Evolutionary conservation across 2,888 invertebrate genomes (phyloP), one percentile per base, ranked within the genome.

Genomic region (Drosophila atripex): DNA sequence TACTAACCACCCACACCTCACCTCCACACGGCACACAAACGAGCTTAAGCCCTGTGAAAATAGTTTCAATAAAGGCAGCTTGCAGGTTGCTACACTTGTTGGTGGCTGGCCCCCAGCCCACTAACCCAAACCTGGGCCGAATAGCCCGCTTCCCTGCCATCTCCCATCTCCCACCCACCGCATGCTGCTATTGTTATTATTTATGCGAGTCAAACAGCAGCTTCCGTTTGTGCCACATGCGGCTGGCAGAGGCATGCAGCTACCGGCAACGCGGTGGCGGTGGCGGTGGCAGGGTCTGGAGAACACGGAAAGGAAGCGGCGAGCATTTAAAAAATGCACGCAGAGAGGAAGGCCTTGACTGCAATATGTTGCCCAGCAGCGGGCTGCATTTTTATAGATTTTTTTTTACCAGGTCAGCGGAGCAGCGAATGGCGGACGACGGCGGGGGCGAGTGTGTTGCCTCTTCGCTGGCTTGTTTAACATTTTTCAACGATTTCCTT

Each of bases 141-240:
- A 21, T 28, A 46, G 28, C 43, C 25, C 21, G 18, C 28, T 32
- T 7, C 41, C 57, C 14, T 12, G 16, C 35, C 18, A 32, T 9
- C n/a, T 8, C 16, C 25, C 49, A 7, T 21, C 21, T 28, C 5
- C 47, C 43, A 25, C 46, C 55, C 38, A n/a, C 53, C 53, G 28
- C 8, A 38, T 21, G 41, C 30, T 56, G 54, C 68, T 50, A 86
- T 88, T 88, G 87, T 88, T 88, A 84, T 84, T 84, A 88, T 84
- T 88, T 86, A 80, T 86, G 82, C 78, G 86, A 83, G 88, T 76
- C 87, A 88, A 88, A 88, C 87, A 85, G 75, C 73, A 84, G 88
- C 82, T 85, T 85, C 84, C 84, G 84, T 64, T 84, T 84, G 88
- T 88, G 88, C 86, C 88, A 88, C 85, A 83, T 88, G 88, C 86